These are phyloP conservation scores for Oconnorella tubifera DNA, from an alignment of 2,888 invertebrate genomes.

Conservation along the genomic window DNA sequence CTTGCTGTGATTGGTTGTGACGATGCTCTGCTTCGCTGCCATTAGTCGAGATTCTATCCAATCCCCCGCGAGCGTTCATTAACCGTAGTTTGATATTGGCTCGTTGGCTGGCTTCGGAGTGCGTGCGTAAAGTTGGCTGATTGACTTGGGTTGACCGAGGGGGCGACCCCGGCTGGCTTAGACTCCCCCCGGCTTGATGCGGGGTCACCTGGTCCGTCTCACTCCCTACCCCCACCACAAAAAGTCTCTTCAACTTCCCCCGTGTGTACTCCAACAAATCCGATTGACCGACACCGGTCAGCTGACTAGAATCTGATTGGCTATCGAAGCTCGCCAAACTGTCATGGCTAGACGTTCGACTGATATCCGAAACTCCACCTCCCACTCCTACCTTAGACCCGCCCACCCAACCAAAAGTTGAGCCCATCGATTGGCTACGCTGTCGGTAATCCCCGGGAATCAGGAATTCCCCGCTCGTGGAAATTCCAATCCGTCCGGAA, in stretches of 20 bases:
- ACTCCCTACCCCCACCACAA: constrained; percentile 3
- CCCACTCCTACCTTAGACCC: not conserved
- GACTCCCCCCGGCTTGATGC: constrained; percentile 5
- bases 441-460: not conserved
- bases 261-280: not conserved
- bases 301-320: constrained; percentile 6
- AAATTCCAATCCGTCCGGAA: not conserved
- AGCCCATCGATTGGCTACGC: constrained; percentile 18
- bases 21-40: not conserved
- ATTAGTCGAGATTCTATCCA: not conserved
- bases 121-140: constrained; percentile 6
- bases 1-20: not conserved
- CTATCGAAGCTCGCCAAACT: constrained; percentile 18
- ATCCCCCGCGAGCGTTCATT: constrained; percentile 6
- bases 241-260: constrained; percentile 6
- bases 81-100: constrained; percentile 8
- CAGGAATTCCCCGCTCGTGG: not conserved
- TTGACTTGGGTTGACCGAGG: not conserved
- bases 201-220: not conserved
- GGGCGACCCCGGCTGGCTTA: constrained; percentile 13
- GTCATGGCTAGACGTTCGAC: constrained; percentile 17
- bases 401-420: constrained; percentile 3
- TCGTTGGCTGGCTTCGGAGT: constrained; percentile 17
- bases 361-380: not conserved
- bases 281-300: not conserved